Evolutionary conservation across 2,888 invertebrate genomes (phyloP).

Genomic region (Actias luna): DNA sequence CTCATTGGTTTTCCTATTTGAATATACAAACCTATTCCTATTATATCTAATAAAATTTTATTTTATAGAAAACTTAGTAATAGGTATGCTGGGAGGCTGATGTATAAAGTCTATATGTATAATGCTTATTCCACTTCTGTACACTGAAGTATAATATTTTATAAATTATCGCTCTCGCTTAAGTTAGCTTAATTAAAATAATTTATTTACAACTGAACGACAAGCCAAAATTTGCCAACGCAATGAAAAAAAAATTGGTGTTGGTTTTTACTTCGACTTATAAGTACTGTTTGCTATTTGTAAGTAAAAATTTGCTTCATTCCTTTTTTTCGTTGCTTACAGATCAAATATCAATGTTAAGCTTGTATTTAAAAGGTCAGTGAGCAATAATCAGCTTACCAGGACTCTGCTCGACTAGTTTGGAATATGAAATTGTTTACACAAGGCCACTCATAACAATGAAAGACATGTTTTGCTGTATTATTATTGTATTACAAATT

Average conservation of each 20-base stretch:
- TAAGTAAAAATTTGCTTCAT: conserved; percentile 43
- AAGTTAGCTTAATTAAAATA: not conserved
- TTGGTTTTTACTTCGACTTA: not conserved
- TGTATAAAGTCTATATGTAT: too few relatives aligned
- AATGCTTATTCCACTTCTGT: too few relatives aligned
- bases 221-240: not conserved
- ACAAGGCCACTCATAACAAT: not conserved
- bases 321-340: conserved; percentile 39
- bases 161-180: too few relatives aligned
- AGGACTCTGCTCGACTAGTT: conserved; percentile 32
- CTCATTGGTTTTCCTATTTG: too few relatives aligned
- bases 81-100: too few relatives aligned
- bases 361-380: conserved; percentile 53
- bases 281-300: conserved; percentile 24
- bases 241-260: not conserved
- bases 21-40: too few relatives aligned
- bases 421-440: conserved; percentile 35
- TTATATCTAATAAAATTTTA: too few relatives aligned
- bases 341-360: conserved; percentile 47
- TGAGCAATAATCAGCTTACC: conserved; percentile 54
- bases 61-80: too few relatives aligned
- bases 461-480: not conserved
- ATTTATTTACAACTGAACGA: too few relatives aligned
- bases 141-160: too few relatives aligned
- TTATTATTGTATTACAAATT: not conserved